A percentile compares a stretch with the other conserved stretches of the same genome.
phyloP scores from a whole-genome alignment of 1,140 invertebrate genomes.

The Pinna nobilis region DNA sequence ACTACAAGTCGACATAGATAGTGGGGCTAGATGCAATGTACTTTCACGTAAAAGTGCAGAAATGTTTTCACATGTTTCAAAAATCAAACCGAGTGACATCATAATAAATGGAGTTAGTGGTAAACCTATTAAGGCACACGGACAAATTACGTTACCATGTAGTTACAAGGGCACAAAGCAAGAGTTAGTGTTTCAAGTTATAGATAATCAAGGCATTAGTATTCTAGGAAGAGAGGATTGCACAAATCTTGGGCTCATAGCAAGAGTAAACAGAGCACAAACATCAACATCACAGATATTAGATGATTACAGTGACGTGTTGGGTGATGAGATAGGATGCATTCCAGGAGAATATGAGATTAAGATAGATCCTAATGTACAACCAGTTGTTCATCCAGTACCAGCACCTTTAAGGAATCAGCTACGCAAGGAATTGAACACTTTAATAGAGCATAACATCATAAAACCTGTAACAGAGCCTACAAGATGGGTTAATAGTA shows the following conservation, averaged over 20 bases:
- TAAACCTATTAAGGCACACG: too few species aligned
- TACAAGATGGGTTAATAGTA: conserved; percentile 75
- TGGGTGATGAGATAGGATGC: conserved; percentile 41
- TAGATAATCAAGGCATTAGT: too few species aligned
- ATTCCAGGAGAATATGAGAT: conserved; percentile 52
- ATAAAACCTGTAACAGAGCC: conserved; percentile 60
- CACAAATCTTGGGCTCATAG: not conserved
- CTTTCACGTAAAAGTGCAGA: too few species aligned
- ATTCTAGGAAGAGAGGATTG: conserved; percentile 18
- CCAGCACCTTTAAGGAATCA: conserved; percentile 50
- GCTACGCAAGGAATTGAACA: conserved; percentile 38
- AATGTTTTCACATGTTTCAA: too few species aligned
- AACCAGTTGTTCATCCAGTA: conserved; percentile 51
- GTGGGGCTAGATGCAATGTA: too few species aligned
- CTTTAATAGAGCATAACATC: conserved; percentile 34
- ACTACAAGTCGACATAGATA: too few species aligned
- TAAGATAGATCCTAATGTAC: conserved; percentile 46
- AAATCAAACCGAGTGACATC: too few species aligned
- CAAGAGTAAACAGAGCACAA: conserved; percentile 4
- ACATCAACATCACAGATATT: not conserved
- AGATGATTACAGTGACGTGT: conserved; percentile 31
- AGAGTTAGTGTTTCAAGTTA: too few species aligned
- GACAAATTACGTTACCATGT: too few species aligned
- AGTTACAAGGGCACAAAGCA: too few species aligned
- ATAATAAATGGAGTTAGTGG: too few species aligned